Conservation (phyloP, 2,113 vertebrate species). For the Irena cyanogastra region DNA sequence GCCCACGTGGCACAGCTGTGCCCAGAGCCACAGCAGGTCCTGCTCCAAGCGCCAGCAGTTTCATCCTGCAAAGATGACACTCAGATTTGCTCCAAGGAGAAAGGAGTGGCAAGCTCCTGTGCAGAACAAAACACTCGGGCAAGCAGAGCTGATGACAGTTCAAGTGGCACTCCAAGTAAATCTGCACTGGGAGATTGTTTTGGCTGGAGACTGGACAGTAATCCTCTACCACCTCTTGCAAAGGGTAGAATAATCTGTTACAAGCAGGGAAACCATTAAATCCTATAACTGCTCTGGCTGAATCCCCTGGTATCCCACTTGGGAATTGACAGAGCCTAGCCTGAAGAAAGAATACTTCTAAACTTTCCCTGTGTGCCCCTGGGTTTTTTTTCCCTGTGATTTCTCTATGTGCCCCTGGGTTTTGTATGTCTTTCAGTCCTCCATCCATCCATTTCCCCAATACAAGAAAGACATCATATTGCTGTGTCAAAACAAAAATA, state of each 20-base stretch:
- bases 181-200: not conserved
- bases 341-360: not conserved
- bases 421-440: not conserved
- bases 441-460: not conserved
- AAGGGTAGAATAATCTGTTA: not conserved
- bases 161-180: not conserved
- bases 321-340: not conserved
- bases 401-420: not conserved
- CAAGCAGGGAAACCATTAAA: not conserved
- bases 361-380: not conserved
- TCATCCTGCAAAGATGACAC: not conserved
- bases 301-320: not conserved
- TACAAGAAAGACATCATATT: not conserved
- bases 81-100: not conserved
- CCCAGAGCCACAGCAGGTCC: not conserved
- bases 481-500: not conserved
- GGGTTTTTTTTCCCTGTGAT: not conserved
- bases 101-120: not conserved
- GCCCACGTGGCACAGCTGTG: rapidly evolving
- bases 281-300: not conserved
- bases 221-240: not conserved
- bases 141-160: not conserved
- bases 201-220: not conserved
- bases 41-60: not conserved
- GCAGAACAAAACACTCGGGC: not conserved